Base-by-base conservation (phyloP, 2,113 vertebrate species). In the Tor tambroides region DNA sequence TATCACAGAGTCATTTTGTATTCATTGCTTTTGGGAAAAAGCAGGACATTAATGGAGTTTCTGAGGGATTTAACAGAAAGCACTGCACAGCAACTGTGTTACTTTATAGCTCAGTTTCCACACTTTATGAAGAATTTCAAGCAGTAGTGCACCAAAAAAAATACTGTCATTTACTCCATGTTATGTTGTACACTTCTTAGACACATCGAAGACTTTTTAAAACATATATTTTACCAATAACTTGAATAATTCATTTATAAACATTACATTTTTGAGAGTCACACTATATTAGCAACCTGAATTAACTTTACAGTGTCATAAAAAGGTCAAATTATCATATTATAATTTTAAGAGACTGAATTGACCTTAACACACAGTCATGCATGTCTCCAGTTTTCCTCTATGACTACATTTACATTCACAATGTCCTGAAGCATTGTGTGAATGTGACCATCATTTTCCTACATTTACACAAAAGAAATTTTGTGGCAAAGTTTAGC, bases 1-100 rank as follows among this genome's bases (percentile, higher is more conserved):
- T 74, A 74, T 74, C 35, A 72, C 8, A 21, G 63, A 69, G 71
- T 43, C 35, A 43, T 74, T 74, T 41, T 74, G 21, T 43, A 74
- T 43, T 78, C 49, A 32, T 78, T 61, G 78, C 21, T 61, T 80
- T 14, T 38, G 35, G 78, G 43, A 3, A 23, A 41, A 80, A 63
- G 2, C 78, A 26, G 78, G 11, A 41, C 32, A 26, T 26, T 26
- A 61, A 80, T 80, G 30, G 5, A 35, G 32, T 80, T 41, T 80
- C 32, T 23, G 9, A 26, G 2, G 28, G 46, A 32, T 79, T 79
- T 43, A 43, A 43, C 43, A 43, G 43, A 43, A 43, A 43, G 19
- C 77, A 38, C 11, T 2, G 49, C 75, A 59, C 51, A 14, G 21
- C 51, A 80, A n/a, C 77, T 80, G 77, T 1, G 30, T 32, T 79